Conservation (phyloP, 2,113 vertebrate genomes). For the Baryphthengus martii region DNA sequence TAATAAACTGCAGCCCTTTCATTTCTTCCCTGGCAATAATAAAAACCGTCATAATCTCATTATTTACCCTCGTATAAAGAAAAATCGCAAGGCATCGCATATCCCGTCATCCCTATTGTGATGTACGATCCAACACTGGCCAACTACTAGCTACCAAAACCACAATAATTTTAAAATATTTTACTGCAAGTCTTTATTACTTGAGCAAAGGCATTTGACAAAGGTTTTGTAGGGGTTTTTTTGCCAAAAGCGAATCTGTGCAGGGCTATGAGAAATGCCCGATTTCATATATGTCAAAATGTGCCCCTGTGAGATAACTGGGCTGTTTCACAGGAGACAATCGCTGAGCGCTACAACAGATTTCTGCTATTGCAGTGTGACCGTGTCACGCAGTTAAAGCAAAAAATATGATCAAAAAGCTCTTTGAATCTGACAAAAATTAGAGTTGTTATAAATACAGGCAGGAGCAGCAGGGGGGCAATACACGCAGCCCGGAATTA, state of each 20-base stretch:
- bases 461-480: not conserved
- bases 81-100: not conserved
- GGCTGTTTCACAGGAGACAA: not conserved
- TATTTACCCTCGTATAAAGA: not conserved
- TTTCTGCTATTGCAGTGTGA: not conserved
- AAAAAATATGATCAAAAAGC: not conserved
- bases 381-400: not conserved
- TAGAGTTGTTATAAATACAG: not conserved
- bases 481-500: accelerated
- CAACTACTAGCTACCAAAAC: too few relatives aligned
- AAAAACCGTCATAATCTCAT: not conserved
- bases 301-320: not conserved
- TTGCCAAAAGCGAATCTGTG: not conserved
- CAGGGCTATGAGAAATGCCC: not conserved
- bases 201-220: not conserved
- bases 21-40: not conserved
- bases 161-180: not conserved
- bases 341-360: not conserved
- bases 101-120: not conserved
- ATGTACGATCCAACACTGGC: not conserved
- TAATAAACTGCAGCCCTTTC: not conserved
- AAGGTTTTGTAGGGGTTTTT: too few relatives aligned
- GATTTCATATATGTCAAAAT: accelerated
- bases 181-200: accelerated
- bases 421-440: not conserved